Conservation (phyloP, 1,140 invertebrate genomes). For the Drosophila lini region DNA sequence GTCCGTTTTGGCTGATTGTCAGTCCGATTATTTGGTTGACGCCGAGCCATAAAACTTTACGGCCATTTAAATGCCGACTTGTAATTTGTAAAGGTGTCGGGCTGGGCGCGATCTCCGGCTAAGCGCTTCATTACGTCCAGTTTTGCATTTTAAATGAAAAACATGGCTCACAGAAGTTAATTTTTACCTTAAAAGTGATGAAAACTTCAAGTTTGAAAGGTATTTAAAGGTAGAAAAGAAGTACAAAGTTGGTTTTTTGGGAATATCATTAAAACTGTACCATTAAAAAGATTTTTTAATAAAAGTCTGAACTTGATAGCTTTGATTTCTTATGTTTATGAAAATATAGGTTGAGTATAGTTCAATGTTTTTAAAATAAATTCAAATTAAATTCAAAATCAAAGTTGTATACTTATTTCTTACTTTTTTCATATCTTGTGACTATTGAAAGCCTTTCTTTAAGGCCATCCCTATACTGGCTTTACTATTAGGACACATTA, state of each 20-base stretch:
- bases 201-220: no score
- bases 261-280: neutral
- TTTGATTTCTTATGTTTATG: neutral
- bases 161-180: neutral
- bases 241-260: no score
- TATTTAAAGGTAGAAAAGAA: neutral
- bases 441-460: neutral
- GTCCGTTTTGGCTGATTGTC: conserved; percentile 37
- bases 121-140: conserved; percentile 38
- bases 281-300: neutral
- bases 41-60: conserved; percentile 39
- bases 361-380: neutral
- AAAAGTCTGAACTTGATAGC: accelerated
- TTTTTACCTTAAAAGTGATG: neutral
- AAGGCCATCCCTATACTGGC: neutral
- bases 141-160: conserved; percentile 48
- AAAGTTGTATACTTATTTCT: no score
- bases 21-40: conserved; percentile 31
- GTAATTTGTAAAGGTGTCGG: conserved; percentile 50
- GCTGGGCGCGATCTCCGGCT: conserved; percentile 14
- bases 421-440: neutral
- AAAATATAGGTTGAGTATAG: neutral
- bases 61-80: conserved; percentile 49
- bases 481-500: conserved; percentile 15
- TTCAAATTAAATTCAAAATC: neutral